Percentiles rank a stretch among this genome's conserved stretches.
Evolutionary conservation across 2,113 vertebrate genomes (phyloP).

Genomic region (Rhegmatorhina hoffmannsi): DNA sequence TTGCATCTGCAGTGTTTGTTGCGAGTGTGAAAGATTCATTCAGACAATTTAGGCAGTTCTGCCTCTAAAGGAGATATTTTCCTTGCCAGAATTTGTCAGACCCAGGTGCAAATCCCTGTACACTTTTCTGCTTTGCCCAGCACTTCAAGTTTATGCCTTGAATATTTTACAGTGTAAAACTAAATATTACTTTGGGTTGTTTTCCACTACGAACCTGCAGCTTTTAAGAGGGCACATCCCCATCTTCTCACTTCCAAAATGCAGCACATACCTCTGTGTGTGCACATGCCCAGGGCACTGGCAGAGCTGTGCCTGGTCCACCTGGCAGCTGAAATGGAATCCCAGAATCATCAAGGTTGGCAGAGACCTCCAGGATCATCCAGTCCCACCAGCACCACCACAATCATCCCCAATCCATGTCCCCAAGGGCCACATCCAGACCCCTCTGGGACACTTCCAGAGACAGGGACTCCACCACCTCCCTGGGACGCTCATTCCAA

Average conservation of each 20-base stretch:
- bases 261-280: not conserved
- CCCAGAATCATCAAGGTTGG: not conserved
- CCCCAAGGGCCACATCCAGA: not conserved
- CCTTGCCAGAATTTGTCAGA: not conserved
- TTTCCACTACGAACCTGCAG: not conserved
- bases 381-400: not conserved
- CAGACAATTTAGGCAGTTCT: not conserved
- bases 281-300: fast-evolving
- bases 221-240: not conserved
- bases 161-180: not conserved
- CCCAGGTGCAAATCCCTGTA: not conserved
- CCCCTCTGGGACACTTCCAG: not conserved
- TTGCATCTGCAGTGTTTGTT: not conserved
- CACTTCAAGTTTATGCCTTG: not conserved
- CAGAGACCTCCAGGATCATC: fast-evolving
- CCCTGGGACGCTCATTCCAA: not conserved
- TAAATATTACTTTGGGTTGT: not conserved
- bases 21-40: not conserved
- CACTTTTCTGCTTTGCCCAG: not conserved
- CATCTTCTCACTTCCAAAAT: not conserved
- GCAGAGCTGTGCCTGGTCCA: not conserved
- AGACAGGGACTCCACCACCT: not conserved
- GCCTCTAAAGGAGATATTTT: not conserved
- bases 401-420: not conserved
- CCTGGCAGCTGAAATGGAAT: not conserved